phyloP scores from a whole-genome alignment of 1,140 invertebrate species.

The Prorops nasuta region DNA sequence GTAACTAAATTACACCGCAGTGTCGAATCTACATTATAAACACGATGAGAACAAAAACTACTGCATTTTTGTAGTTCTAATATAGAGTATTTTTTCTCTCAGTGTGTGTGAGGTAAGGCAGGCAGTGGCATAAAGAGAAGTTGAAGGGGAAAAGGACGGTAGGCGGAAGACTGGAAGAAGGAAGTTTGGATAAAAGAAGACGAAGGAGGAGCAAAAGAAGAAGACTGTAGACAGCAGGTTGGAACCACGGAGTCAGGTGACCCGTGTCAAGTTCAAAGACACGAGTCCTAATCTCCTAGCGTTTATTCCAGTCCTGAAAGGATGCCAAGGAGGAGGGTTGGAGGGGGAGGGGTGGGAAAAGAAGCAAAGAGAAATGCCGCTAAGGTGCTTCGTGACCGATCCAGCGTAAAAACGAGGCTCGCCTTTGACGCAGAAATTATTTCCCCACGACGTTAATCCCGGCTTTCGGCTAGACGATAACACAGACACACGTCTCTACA shows the following conservation, averaged over 20 bases:
- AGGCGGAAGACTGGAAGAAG: too few species aligned
- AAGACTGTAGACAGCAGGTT: constrained; percentile 11
- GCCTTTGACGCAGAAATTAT: constrained; percentile 32
- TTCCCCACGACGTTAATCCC: constrained; percentile 25
- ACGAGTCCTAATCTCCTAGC: constrained; percentile 37
- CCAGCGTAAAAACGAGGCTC: constrained; percentile 26
- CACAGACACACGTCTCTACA: too few species aligned
- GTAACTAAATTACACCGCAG: too few species aligned
- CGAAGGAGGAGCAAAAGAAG: neutral
- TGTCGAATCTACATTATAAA: too few species aligned
- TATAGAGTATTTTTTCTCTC: too few species aligned
- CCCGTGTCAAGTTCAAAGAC: constrained; percentile 54
- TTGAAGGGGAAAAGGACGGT: too few species aligned
- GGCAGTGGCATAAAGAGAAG: too few species aligned
- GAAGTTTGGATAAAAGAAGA: constrained; percentile 3
- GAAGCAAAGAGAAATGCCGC: constrained; percentile 4
- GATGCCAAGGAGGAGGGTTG: constrained; percentile 9
- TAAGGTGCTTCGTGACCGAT: constrained; percentile 26
- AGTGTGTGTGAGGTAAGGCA: too few species aligned
- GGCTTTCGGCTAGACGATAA: constrained; percentile 15
- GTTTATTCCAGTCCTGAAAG: constrained; percentile 36
- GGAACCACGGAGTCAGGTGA: constrained; percentile 43
- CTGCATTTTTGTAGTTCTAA: too few species aligned
- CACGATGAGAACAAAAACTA: too few species aligned
- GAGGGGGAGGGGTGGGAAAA: neutral